phyloP scores from a whole-genome alignment of 2,113 vertebrate genomes.

The Melierax canorus region DNA sequence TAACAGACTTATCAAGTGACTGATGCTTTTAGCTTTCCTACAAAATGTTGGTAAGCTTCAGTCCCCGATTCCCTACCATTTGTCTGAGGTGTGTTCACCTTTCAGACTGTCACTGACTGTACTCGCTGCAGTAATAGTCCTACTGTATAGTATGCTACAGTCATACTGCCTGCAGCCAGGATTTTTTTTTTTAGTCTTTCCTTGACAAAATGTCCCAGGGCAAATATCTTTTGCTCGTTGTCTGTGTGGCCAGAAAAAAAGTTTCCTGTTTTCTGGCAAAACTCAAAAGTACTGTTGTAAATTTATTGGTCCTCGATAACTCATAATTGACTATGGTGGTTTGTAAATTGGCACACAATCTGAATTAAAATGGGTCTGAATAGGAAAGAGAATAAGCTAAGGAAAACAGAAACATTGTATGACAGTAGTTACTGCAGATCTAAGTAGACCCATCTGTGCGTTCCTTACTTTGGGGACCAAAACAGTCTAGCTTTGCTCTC shows the following conservation, averaged over 20 bases:
- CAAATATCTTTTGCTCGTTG: not conserved
- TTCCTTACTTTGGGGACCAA: not conserved
- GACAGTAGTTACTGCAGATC: not conserved
- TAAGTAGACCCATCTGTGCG: not conserved
- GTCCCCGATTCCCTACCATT: not conserved
- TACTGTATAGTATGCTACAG: not conserved
- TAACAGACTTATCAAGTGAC: not conserved
- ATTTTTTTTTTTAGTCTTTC: not conserved
- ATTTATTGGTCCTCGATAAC: not conserved
- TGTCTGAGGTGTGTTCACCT: not conserved
- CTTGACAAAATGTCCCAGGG: not conserved
- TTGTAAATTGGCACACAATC: not conserved
- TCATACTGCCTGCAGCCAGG: not conserved
- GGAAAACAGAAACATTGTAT: not conserved
- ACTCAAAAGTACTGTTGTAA: not conserved
- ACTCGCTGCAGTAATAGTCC: not conserved
- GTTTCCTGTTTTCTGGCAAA: slow-evolving; percentile 1
- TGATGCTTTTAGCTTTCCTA: not conserved
- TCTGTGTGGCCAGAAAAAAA: not conserved
- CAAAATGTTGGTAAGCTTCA: not conserved
- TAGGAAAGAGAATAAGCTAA: not conserved
- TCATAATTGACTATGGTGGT: not conserved
- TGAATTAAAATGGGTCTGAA: not conserved
- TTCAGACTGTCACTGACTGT: not conserved
- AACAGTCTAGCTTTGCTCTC: not conserved